These are phyloP conservation scores for Spatulosminthurus flaviceps DNA, from an alignment of 2,888 invertebrate species.

Conservation along the genomic window DNA sequence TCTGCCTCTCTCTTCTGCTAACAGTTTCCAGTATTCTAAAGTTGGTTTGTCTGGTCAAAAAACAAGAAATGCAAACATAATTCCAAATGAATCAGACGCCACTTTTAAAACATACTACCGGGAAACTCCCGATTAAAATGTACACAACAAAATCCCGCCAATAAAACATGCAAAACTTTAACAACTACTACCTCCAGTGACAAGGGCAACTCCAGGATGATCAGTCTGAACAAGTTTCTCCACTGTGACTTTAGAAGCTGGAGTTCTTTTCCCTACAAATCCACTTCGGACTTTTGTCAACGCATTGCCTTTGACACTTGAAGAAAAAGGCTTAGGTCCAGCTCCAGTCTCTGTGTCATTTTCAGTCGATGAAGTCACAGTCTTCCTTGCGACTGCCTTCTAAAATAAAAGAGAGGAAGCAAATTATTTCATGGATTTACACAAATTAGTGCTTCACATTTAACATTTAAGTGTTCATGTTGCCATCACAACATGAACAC, in stretches of 20 bases:
- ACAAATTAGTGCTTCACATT: no score
- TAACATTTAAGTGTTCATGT: no score
- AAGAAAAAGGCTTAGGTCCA: slow-evolving; percentile 34
- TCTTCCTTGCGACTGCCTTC: background rate
- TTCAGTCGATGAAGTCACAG: background rate
- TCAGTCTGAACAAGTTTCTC: slow-evolving; percentile 30
- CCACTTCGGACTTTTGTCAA: slow-evolving; percentile 20
- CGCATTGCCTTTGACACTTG: slow-evolving; percentile 27
- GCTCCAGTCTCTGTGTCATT: background rate
- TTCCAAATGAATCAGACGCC: no score
- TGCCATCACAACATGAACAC: background rate
- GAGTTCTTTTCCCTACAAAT: slow-evolving; percentile 6
- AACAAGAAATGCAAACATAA: no score
- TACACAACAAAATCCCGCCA: no score
- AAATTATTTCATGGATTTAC: background rate
- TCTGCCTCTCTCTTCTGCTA: slow-evolving; percentile 22
- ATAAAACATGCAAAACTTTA: background rate
- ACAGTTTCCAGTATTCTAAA: slow-evolving; percentile 37
- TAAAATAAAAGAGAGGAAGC: background rate
- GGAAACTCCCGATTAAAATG: no score
- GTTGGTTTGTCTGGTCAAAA: slow-evolving; percentile 31
- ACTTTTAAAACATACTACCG: no score
- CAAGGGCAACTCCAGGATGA: slow-evolving; percentile 28
- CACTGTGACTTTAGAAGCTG: background rate
- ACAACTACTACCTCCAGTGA: slow-evolving; percentile 21